phyloP scores from a whole-genome alignment of 2,797 vertebrate species.

The Microchirus variegatus region DNA sequence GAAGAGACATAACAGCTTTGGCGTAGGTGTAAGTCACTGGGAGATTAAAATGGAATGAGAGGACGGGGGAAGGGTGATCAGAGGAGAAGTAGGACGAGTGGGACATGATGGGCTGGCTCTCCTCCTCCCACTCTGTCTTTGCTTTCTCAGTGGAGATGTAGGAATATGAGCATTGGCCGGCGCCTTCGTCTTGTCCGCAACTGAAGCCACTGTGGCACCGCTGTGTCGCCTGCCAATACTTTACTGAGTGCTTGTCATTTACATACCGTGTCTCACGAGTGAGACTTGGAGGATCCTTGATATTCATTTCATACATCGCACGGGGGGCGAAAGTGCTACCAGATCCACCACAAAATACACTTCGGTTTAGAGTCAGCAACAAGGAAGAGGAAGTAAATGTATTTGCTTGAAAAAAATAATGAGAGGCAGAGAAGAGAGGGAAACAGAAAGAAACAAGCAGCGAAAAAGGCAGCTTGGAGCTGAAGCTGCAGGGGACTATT shows the following conservation, averaged over 20 bases:
- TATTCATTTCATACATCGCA: constrained; percentile 25
- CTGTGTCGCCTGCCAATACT: constrained; percentile 11
- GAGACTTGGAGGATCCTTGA: constrained; percentile 6
- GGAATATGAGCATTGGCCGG: constrained; percentile 17
- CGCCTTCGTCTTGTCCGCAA: constrained; percentile 21
- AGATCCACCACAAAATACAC: not conserved
- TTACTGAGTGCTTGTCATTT: constrained; percentile 26
- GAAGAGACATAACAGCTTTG: constrained; percentile 21
- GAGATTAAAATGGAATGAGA: constrained; percentile 26
- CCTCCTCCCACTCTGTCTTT: constrained; percentile 24
- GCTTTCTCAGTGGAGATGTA: constrained; percentile 39
- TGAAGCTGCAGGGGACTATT: constrained; percentile 58
- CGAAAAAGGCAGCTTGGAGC: constrained; percentile 31
- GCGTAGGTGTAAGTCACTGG: constrained; percentile 34
- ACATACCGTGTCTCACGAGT: constrained; percentile 14
- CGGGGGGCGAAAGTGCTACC: constrained; percentile 1
- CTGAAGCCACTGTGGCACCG: constrained; percentile 22
- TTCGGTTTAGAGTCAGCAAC: constrained; percentile 10
- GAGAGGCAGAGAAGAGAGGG: constrained; percentile 4
- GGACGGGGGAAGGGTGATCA: constrained; percentile 26
- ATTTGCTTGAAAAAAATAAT: constrained; percentile 29
- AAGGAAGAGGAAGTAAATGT: constrained; percentile 32
- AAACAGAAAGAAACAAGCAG: constrained; percentile 8
- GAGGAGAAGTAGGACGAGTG: constrained; percentile 54
- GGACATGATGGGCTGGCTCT: constrained; percentile 45